Conservation (phyloP, 2,113 vertebrate species). For the Physeter macrocephalus region DNA sequence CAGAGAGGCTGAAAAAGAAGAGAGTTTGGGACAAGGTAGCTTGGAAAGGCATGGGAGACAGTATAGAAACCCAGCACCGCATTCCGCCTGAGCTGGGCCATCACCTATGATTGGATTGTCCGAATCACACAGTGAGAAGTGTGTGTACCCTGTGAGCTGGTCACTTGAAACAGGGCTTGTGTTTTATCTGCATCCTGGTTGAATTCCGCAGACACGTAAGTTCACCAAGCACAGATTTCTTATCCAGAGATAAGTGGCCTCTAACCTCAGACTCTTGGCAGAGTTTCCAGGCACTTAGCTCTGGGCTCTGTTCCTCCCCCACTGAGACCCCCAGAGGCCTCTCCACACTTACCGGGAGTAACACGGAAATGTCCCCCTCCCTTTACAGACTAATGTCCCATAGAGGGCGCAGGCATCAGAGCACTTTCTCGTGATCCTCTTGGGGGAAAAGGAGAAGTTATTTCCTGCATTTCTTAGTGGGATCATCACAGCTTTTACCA, state of each 20-base stretch:
- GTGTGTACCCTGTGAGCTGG: neutral
- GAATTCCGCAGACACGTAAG: neutral
- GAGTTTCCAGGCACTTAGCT: neutral
- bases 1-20: neutral
- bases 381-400: neutral
- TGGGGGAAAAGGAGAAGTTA: neutral
- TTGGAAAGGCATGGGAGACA: neutral
- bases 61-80: neutral
- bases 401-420: neutral
- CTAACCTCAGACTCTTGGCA: neutral
- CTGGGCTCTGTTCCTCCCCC: neutral
- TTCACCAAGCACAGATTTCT: neutral
- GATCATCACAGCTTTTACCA: neutral
- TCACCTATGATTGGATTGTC: neutral
- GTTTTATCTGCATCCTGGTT: neutral
- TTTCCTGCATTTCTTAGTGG: neutral
- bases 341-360: neutral
- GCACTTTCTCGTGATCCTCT: neutral
- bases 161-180: neutral
- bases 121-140: neutral
- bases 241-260: neutral
- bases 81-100: neutral
- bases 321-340: neutral
- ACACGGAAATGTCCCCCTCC: neutral
- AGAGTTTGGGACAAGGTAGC: neutral